Base-by-base conservation (phyloP, 2,113 vertebrate genomes). In the Phrynosoma platyrhinos region DNA sequence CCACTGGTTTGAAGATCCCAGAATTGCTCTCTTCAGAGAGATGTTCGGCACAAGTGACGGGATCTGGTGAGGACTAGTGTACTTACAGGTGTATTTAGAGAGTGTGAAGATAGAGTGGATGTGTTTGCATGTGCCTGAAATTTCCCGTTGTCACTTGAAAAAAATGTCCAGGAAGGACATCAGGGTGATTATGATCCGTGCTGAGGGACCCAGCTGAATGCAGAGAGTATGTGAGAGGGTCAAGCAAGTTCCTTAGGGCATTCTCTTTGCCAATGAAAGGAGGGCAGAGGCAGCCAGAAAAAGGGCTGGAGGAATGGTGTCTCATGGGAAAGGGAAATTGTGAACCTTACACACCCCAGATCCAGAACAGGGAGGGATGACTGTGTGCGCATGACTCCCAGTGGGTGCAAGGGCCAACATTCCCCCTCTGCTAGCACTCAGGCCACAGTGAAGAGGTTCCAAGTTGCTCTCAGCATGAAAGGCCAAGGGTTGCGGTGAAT, bases 11-110 rank as follows among this genome's bases (percentile, higher is more conserved):
- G 94, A 96, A 87, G 93, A 71, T 52, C 90, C 87, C 0, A 0
- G 18, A 58, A 76, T 62, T 21, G 64, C 0, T 0, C 25, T 88
- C 64, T 81, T 78, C 40, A 3, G 5, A 9, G n/a, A 42, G 75
- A 36, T 20, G 5, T 27, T 1, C 0, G 30, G 30, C 36, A 12
- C 21, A 25, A 77, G 16, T 69, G 9, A 2, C 0, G 4, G 92
- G 91, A 88, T 87, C 90, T 87, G 87, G 88, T 96, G 94, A 95
- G 76, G 91, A 78, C 93, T 82, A 87, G 72, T 0, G 0, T 52
- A 69, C 68, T 64, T 18, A 32, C 7, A 30, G 47, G 47, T 47
- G 47, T 47, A 7, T 47, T 47, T 47, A 52, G 64, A 71, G 32
- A 27, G 23, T 62, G 42, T 27, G 9, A 36, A 23, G 12, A 47